Conservation (phyloP, 2,113 vertebrate genomes). For the Sula dactylatra region DNA sequence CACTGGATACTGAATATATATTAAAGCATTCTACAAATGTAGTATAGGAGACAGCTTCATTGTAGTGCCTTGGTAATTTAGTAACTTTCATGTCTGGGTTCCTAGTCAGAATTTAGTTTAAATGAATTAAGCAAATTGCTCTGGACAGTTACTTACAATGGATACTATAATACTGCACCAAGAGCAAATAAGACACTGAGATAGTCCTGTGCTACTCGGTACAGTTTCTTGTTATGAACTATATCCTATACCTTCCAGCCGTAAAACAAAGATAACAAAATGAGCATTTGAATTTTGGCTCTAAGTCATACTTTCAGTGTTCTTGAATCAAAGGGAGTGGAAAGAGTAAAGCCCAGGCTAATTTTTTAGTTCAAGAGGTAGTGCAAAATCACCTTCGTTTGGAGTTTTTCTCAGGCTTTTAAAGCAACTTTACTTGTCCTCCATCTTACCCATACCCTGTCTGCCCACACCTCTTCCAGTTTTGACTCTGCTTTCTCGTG, state of each 20-base stretch:
- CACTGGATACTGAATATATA: constrained; percentile 42
- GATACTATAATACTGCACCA: background rate
- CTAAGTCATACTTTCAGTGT: background rate
- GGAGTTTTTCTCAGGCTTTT: background rate
- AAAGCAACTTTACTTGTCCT: background rate
- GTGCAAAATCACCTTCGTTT: background rate
- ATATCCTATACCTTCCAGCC: background rate
- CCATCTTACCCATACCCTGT: background rate
- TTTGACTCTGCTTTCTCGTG: background rate
- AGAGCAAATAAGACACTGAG: background rate
- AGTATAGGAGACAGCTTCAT: constrained; percentile 29
- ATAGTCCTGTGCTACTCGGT: background rate
- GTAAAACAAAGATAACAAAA: background rate
- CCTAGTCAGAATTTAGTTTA: constrained; percentile 10
- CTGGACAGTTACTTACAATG: background rate
- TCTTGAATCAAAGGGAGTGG: background rate
- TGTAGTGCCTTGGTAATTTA: constrained; percentile 39
- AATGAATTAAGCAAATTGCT: constrained; percentile 36
- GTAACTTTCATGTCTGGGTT: constrained; percentile 11
- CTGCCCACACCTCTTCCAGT: background rate
- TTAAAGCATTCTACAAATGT: constrained; percentile 40
- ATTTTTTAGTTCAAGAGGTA: background rate
- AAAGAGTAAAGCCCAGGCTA: background rate
- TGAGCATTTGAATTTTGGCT: background rate
- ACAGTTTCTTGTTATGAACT: background rate